These are phyloP conservation scores for Argyrosomus regius DNA, from an alignment of 2,797 vertebrate species.

Conservation along the genomic window DNA sequence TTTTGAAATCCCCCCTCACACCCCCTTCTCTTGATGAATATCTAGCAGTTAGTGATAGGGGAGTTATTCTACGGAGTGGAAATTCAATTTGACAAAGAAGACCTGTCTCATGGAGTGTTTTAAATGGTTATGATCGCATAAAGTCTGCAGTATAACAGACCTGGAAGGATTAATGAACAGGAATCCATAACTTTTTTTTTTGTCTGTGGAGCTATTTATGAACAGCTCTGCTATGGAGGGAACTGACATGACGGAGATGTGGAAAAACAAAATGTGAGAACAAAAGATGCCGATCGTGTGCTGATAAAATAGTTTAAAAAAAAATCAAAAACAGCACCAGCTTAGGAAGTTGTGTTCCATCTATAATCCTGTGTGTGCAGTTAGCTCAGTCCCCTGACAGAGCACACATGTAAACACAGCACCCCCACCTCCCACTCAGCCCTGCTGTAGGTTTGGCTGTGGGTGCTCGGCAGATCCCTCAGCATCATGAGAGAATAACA, in stretches of 20 bases:
- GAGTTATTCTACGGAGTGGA: conserved; percentile 40
- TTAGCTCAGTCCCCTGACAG: conserved; percentile 66
- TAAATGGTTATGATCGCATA: conserved; percentile 56
- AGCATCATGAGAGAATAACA: conserved; percentile 83
- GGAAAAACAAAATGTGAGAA: not conserved
- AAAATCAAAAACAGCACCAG: conserved; percentile 33
- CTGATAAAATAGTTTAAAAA: conserved; percentile 10
- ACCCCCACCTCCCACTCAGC: conserved; percentile 65
- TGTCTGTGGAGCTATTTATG: not conserved
- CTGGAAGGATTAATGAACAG: conserved; percentile 48
- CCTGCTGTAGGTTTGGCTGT: conserved; percentile 79
- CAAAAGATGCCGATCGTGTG: conserved; percentile 3
- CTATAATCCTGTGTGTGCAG: conserved; percentile 70
- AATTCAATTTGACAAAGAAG: conserved; percentile 69
- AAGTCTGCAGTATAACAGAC: conserved; percentile 41
- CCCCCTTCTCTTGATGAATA: conserved; percentile 47
- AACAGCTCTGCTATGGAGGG: not conserved
- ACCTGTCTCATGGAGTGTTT: conserved; percentile 53
- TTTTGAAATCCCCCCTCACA: conserved; percentile 35
- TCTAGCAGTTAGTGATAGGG: conserved; percentile 41
- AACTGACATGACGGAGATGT: not conserved
- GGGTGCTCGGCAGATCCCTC: conserved; percentile 76
- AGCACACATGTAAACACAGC: conserved; percentile 75
- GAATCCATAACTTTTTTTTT: conserved; percentile 24
- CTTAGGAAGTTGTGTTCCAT: conserved; percentile 57